Conservation (phyloP, 2,113 vertebrate species). For the Raphicerus campestris region DNA sequence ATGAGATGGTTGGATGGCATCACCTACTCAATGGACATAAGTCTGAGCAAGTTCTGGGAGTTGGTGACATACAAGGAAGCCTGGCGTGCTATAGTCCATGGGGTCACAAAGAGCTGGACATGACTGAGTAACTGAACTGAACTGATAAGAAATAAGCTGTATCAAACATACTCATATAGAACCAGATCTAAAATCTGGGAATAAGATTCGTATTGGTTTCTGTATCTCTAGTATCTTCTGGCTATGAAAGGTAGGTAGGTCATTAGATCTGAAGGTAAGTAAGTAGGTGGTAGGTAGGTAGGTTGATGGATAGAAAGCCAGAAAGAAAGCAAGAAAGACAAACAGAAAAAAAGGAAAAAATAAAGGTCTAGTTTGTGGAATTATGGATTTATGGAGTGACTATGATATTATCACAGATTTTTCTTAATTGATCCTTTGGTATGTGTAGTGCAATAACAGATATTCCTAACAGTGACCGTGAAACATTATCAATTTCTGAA, state of each 20-base stretch:
- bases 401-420: background rate
- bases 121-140: background rate
- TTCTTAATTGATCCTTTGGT: background rate
- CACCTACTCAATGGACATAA: background rate
- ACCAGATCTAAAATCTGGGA: background rate
- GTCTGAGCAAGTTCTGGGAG: background rate
- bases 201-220: background rate
- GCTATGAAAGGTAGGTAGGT: background rate
- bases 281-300: background rate
- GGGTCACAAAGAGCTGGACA: background rate
- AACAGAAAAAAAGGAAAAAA: background rate
- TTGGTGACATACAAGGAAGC: background rate
- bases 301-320: background rate
- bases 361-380: background rate
- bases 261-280: background rate
- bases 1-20: background rate
- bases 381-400: background rate
- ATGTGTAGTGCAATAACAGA: background rate
- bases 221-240: background rate
- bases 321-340: background rate
- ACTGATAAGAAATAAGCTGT: background rate
- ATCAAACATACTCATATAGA: background rate
- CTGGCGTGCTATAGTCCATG: background rate
- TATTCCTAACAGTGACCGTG: background rate
- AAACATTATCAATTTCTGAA: background rate